Evolutionary conservation across 2,113 vertebrate species (phyloP).

Genomic region (Trichomycterus rosablanca): DNA sequence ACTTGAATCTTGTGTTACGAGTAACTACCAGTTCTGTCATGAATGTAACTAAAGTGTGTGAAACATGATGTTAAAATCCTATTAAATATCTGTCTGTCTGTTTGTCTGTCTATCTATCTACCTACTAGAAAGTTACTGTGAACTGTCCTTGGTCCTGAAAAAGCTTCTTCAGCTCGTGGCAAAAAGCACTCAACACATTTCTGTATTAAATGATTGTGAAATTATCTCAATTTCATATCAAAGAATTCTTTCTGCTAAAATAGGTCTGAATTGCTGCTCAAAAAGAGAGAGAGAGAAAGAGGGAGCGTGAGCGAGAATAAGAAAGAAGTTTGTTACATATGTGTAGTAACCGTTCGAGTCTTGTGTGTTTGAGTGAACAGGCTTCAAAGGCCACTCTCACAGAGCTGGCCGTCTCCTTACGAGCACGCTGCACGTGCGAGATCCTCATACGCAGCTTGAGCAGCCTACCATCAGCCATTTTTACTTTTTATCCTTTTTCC

Average conservation of each 20-base stretch:
- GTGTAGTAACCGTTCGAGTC: conserved; percentile 9
- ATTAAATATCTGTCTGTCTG: too few relatives aligned
- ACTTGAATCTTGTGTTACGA: too few relatives aligned
- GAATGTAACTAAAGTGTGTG: too few relatives aligned
- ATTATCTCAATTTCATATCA: conserved; percentile 22
- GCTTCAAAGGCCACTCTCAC: conserved; percentile 29
- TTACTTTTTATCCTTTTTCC: conserved; percentile 41
- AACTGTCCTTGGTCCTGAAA: conserved; percentile 44
- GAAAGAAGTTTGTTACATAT: neutral
- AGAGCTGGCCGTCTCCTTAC: conserved; percentile 12
- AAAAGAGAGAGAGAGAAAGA: neutral
- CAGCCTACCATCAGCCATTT: conserved; percentile 57
- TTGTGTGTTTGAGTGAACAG: conserved; percentile 19
- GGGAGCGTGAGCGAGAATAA: neutral
- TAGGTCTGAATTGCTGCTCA: neutral
- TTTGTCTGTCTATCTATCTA: too few relatives aligned
- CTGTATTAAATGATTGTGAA: conserved; percentile 30
- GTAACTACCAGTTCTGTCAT: too few relatives aligned
- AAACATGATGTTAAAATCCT: too few relatives aligned
- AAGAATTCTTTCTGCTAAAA: conserved; percentile 10
- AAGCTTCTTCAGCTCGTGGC: conserved; percentile 7
- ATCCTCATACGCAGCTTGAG: conserved; percentile 17
- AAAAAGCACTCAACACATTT: conserved; percentile 28
- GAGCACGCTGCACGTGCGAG: conserved; percentile 25
- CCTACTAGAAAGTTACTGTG: too few relatives aligned